A percentile compares a stretch with the other conserved stretches of the same genome.
phyloP scores from a whole-genome alignment of 1,140 invertebrate species.

The Cataglyphis hispanica region DNA sequence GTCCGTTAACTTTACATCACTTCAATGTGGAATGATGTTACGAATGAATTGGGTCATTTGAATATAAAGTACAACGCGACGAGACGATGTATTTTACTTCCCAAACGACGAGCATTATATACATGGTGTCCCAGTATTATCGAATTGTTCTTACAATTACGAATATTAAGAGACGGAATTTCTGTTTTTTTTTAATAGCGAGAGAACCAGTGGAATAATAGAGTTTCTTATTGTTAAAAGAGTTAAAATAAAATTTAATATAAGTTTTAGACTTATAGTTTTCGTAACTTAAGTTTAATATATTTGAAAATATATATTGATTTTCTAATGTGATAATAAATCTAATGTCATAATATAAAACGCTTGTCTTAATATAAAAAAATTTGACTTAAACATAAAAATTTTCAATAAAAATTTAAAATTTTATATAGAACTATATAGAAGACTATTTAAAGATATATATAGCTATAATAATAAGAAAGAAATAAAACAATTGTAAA shows the following conservation, averaged over 20 bases:
- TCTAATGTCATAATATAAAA: background rate
- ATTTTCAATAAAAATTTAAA: background rate
- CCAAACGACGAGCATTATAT: slow-evolving; percentile 15
- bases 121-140: background rate
- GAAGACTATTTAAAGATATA: background rate
- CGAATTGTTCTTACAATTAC: background rate
- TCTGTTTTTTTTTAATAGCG: background rate
- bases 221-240: background rate
- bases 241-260: background rate
- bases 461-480: background rate
- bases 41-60: slow-evolving; percentile 26
- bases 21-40: slow-evolving; percentile 28
- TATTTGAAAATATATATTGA: background rate
- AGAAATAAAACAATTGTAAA: background rate
- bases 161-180: background rate
- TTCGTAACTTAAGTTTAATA: too few species aligned
- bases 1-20: slow-evolving; percentile 33
- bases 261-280: too few species aligned
- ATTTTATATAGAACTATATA: background rate
- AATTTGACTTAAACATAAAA: background rate
- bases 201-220: background rate
- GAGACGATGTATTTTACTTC: slow-evolving; percentile 4
- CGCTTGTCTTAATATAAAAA: background rate
- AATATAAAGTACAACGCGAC: slow-evolving; percentile 45
- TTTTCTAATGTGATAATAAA: too few species aligned